Evolutionary conservation across 2,888 invertebrate species (phyloP).

Genomic region (Beris morrisii): DNA sequence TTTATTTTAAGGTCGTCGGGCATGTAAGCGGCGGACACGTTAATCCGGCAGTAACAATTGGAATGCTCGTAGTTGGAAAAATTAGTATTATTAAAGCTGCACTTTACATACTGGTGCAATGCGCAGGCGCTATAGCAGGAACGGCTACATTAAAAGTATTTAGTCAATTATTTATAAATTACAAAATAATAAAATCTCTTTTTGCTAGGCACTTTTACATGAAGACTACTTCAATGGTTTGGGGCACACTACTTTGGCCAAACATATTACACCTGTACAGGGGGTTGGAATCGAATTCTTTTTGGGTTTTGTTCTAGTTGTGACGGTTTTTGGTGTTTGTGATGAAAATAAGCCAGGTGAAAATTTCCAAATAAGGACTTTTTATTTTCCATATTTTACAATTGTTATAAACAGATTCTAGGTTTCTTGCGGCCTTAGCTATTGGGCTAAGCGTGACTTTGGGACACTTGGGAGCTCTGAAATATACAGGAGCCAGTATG

Average conservation of each 20-base stretch:
- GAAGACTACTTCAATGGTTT: conserved; percentile 63
- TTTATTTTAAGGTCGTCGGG: conserved; percentile 67
- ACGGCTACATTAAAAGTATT: conserved; percentile 70
- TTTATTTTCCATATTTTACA: not conserved
- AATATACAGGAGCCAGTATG: conserved; percentile 87
- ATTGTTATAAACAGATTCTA: conserved; percentile 62
- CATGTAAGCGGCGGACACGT: conserved; percentile 90
- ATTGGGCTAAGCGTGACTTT: conserved; percentile 86
- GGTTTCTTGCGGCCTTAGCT: conserved; percentile 79
- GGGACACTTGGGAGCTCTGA: conserved; percentile 82
- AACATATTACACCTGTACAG: conserved; percentile 69
- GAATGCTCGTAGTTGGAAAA: conserved; percentile 76
- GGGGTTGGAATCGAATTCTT: conserved; percentile 90
- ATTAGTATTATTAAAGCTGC: conserved; percentile 73
- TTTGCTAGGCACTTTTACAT: conserved; percentile 67
- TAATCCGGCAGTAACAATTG: conserved; percentile 89
- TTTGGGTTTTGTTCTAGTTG: conserved; percentile 83
- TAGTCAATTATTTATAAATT: not conserved
- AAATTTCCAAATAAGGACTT: too few relatives aligned
- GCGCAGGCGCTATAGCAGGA: conserved; percentile 79
- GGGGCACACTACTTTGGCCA: conserved; percentile 69
- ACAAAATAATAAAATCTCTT: not conserved
- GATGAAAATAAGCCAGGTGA: conserved; percentile 53
- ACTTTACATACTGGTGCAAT: conserved; percentile 80
- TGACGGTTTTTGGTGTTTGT: conserved; percentile 83